A percentile compares a stretch with the other conserved stretches of the same genome.
Evolutionary conservation across 2,888 invertebrate species (phyloP).

Genomic region (Leucania comma): DNA sequence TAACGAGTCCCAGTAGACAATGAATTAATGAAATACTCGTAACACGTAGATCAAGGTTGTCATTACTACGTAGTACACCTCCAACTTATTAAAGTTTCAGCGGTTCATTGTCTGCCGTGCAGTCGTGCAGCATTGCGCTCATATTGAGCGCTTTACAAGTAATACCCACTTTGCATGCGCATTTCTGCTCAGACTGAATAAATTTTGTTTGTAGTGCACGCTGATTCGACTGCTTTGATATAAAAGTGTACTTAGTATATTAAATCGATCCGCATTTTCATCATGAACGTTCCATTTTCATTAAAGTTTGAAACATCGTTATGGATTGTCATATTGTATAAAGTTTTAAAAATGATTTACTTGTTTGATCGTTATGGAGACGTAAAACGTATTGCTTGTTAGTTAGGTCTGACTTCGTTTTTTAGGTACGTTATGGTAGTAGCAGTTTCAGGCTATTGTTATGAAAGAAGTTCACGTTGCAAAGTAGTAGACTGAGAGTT

Average conservation of each 20-base stretch:
- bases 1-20: conserved; percentile 29
- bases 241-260: conserved; percentile 55
- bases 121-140: conserved; percentile 64
- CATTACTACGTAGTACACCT: conserved; percentile 53
- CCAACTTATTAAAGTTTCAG: conserved; percentile 83
- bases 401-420: conserved; percentile 3
- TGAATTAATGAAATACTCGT: conserved; percentile 41
- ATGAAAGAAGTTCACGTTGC: conserved; percentile 43
- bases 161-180: conserved; percentile 74
- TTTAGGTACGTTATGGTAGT: conserved; percentile 27
- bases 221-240: conserved; percentile 46
- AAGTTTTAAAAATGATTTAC: conserved; percentile 32
- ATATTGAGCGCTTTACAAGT: conserved; percentile 75
- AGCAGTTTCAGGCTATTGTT: conserved; percentile 33
- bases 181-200: conserved; percentile 66
- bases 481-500: conserved; percentile 55
- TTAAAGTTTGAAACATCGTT: conserved; percentile 28
- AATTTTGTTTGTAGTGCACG: conserved; percentile 58
- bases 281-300: conserved; percentile 39
- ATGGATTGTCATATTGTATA: conserved; percentile 17
- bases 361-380: conserved; percentile 40
- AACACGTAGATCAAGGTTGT: conserved; percentile 60
- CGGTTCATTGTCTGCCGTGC: conserved; percentile 72
- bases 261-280: conserved; percentile 54
- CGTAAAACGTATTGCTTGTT: conserved; percentile 22